phyloP scores from a whole-genome alignment of 2,888 invertebrate genomes.

The Mesochorus sp. region DNA sequence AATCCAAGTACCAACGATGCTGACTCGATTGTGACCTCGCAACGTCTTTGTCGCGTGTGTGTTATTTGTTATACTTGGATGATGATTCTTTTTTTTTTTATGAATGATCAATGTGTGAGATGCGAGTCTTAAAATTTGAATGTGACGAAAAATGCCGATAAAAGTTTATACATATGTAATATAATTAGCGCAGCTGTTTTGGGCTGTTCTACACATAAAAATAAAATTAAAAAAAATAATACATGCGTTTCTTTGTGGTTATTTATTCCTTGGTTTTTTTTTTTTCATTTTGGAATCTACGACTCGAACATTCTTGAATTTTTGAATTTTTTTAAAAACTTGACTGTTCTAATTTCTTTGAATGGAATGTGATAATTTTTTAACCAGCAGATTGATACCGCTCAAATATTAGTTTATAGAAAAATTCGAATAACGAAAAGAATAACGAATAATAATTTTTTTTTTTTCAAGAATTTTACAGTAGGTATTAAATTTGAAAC shows the following conservation, averaged over 20 bases:
- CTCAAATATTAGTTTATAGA: no score
- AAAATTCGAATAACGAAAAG: no score
- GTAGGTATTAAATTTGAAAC: no score
- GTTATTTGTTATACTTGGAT: slow-evolving; percentile 59
- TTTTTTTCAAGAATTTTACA: no score
- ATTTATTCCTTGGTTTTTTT: neutral
- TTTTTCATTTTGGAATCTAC: no score
- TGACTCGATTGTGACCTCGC: slow-evolving; percentile 29
- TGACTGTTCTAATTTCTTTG: no score
- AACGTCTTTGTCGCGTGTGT: slow-evolving; percentile 62
- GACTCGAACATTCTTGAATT: no score
- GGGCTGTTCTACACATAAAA: slow-evolving; percentile 76
- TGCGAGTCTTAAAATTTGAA: slow-evolving; percentile 65
- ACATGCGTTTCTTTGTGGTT: neutral
- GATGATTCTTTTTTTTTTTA: slow-evolving; percentile 24
- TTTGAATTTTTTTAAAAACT: no score
- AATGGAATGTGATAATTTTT: no score
- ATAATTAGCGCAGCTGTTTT: slow-evolving; percentile 74
- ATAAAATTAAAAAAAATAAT: slow-evolving; percentile 68
- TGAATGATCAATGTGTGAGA: slow-evolving; percentile 65
- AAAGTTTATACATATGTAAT: slow-evolving; percentile 81
- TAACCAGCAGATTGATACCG: no score
- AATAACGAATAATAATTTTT: no score
- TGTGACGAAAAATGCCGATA: slow-evolving; percentile 73
- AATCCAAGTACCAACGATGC: neutral